These are phyloP conservation scores for Periparus ater DNA, from an alignment of 2,797 vertebrate species.

Conservation along the genomic window DNA sequence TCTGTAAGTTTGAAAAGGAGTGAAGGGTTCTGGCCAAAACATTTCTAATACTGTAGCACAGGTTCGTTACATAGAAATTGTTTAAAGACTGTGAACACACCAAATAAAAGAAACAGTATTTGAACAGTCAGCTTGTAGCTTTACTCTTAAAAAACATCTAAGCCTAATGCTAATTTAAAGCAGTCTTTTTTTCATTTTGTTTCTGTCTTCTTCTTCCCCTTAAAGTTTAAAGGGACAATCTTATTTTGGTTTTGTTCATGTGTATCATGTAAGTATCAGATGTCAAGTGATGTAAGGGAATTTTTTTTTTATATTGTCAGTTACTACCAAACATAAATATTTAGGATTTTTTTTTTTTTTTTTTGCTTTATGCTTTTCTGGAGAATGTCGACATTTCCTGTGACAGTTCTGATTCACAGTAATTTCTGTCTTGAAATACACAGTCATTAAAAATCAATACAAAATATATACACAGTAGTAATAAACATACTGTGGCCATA, in stretches of 20 bases:
- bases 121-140: constrained; percentile 53
- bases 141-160: constrained; percentile 36
- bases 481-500: not conserved
- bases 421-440: not conserved
- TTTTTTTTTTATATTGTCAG: not conserved
- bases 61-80: constrained; percentile 46
- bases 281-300: not conserved
- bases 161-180: constrained; percentile 41
- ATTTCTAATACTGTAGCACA: constrained; percentile 62
- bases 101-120: constrained; percentile 64
- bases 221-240: constrained; percentile 54
- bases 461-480: not conserved
- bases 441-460: not conserved
- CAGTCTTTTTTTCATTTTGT: not conserved
- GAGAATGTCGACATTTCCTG: not conserved
- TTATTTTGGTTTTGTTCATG: not conserved
- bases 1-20: constrained; percentile 6
- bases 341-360: not conserved
- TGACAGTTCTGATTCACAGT: not conserved
- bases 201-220: not conserved
- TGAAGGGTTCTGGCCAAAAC: constrained; percentile 50
- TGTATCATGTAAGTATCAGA: constrained; percentile 4
- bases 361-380: not conserved
- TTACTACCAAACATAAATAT: constrained; percentile 17
- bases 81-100: constrained; percentile 48